Conservation (phyloP, 2,113 vertebrate genomes). For the Helogale parvula region DNA sequence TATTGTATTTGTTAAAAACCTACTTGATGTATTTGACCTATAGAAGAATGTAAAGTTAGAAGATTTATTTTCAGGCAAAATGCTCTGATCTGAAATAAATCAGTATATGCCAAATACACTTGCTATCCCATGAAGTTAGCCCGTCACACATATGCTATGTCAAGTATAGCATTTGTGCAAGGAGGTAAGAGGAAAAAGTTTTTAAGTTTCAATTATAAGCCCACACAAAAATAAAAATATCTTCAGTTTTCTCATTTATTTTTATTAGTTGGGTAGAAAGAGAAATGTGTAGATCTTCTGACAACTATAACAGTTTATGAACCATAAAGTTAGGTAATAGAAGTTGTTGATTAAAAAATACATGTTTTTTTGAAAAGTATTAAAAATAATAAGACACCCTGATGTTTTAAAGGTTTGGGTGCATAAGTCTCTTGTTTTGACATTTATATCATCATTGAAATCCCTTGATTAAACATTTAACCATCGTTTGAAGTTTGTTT, state of each 20-base stretch:
- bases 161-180: neutral
- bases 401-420: constrained; percentile 55
- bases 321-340: constrained; percentile 72
- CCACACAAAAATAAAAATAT: constrained; percentile 30
- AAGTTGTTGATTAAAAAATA: constrained; percentile 73
- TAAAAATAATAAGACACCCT: constrained; percentile 70
- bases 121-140: neutral
- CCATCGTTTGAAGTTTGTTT: constrained; percentile 60
- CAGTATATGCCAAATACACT: neutral
- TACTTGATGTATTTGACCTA: neutral
- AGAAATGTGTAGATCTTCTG: constrained; percentile 40
- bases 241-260: constrained; percentile 69
- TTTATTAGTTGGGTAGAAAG: constrained; percentile 67
- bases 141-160: neutral
- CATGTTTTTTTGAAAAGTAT: constrained; percentile 68
- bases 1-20: neutral
- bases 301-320: constrained; percentile 69
- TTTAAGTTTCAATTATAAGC: constrained; percentile 33
- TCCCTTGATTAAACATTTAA: constrained; percentile 70
- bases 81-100: constrained; percentile 35
- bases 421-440: constrained; percentile 53
- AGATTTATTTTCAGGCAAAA: neutral
- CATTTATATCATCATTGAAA: constrained; percentile 59
- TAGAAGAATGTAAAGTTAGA: neutral
- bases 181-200: neutral